Base-by-base conservation (phyloP, 2,888 invertebrate species). In the Ptychoptera contaminata region DNA sequence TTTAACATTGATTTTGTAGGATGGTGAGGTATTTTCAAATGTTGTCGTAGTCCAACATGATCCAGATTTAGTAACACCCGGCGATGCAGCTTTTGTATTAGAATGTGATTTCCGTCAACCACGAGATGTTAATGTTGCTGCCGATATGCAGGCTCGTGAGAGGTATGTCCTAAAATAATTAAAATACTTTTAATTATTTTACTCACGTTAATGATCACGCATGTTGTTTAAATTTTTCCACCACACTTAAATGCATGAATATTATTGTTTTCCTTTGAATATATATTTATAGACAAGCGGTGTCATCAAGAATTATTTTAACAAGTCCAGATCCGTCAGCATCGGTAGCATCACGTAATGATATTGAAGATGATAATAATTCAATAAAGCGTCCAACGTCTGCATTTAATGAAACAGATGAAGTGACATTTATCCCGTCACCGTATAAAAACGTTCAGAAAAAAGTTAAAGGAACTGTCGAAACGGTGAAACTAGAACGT, bases 11-110 rank as follows among this genome's bases (percentile, higher is more conserved):
- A n/a, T 32, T n/a, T 4, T 32, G 32, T 32, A 32, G 32, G 66
- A 72, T 46, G 71, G 69, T 11, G 70, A 73, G 36, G 64, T 72
- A 5, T 77, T 71, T 55, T 70, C 70, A 1, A 77, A 77, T 52
- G 70, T 75, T 38, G 67, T 79, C 16, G 71, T 79, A 3, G 65
- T 79, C 41, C 78, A 79, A 57, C 74, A 78, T 52, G 78, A 79
- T 59, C 75, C 76, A 40, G 75, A 76, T 52, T 57, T 77, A 12
- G 72, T 77, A 47, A 75, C 75, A 50, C 76, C 76, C 1, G 76
- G 76, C 2, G 76, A 77, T 55, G 74, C 76, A 5, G 78, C 78
- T 34, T 77, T 79, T 55, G 72, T 71, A 11, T 56, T 79, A 49
- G 73, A 76, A 58, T 79, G 78, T 51, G 76, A 78, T 58, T 76